phyloP scores from a whole-genome alignment of 2,113 vertebrate species.

The Illadopsis cleaveri region DNA sequence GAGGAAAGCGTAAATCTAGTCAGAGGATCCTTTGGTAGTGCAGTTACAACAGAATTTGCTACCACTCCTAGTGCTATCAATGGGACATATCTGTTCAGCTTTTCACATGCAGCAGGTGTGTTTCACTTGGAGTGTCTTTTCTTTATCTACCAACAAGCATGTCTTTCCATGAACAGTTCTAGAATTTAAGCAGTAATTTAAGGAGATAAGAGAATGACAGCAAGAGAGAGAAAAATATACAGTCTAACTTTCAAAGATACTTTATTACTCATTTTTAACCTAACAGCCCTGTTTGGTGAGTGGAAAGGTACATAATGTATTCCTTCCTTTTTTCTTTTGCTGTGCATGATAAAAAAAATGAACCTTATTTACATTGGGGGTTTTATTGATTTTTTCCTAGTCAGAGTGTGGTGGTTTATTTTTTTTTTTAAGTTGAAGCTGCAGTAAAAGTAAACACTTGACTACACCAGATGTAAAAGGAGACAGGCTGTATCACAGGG shows the following conservation, averaged over 20 bases:
- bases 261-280: neutral
- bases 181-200: neutral
- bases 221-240: neutral
- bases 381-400: neutral
- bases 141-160: neutral
- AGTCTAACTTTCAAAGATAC: neutral
- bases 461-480: neutral
- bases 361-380: neutral
- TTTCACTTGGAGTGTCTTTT: neutral
- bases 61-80: neutral
- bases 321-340: neutral
- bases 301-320: neutral
- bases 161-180: neutral
- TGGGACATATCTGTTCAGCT: neutral
- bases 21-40: neutral
- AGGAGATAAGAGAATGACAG: neutral
- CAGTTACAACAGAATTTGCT: slow-evolving; percentile 19
- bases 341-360: neutral
- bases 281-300: neutral
- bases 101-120: neutral
- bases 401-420: neutral
- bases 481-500: neutral
- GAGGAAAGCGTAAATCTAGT: slow-evolving; percentile 15
- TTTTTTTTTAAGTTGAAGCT: neutral
- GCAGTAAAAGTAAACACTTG: neutral